Evolutionary conservation across 2,113 vertebrate genomes (phyloP), one percentile per base, ranked within the genome.

Genomic region (Seriola rivoliana): DNA sequence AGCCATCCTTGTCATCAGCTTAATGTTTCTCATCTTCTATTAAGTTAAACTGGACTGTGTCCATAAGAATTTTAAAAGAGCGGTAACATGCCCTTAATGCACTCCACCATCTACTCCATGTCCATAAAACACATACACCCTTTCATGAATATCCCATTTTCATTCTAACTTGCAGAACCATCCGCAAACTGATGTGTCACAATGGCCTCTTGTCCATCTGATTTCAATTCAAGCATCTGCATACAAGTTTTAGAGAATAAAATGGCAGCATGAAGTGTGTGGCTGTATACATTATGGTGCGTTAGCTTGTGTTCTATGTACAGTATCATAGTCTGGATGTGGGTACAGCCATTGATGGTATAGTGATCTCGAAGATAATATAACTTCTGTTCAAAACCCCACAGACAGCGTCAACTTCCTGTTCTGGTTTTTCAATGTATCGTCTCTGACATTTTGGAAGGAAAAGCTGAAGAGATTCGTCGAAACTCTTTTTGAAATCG

Each of bases 221-320:
- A 81, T 78, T 84, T 76, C 54, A 81, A 72, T 76, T 57, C 60
- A 50, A 78, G 48, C 36, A 65, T 73, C 86, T 72, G 32, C 60
- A 69, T 7, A 62, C 48, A 84, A 71, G 74, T n/a, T 55, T 23
- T 36, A 14, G 44, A 23, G 44, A 40, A 44, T 60, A 6, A 78
- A 71, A 54, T 40, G 23, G 36, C 5, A 74, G 50, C 32, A 73
- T 64, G 36, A 19, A 8, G 2, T 16, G 21, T 23, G n/a, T 60
- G 63, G n/a, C 19, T 38, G 36, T 44, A 8, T 44, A 17, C 42
- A 38, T 34, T 12, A 8, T 44, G 25, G 40, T 52, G 29, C 52
- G 58, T 23, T n/a, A 11, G 16, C 16, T 16, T 62, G 36, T 3
- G 6, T 34, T 60, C 32, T 55, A 14, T 52, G 57, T 55, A 38